Percentiles rank a stretch among this genome's conserved stretches.
Conservation (phyloP, 2,113 vertebrate species). For the Cyprinodon variegatus region DNA sequence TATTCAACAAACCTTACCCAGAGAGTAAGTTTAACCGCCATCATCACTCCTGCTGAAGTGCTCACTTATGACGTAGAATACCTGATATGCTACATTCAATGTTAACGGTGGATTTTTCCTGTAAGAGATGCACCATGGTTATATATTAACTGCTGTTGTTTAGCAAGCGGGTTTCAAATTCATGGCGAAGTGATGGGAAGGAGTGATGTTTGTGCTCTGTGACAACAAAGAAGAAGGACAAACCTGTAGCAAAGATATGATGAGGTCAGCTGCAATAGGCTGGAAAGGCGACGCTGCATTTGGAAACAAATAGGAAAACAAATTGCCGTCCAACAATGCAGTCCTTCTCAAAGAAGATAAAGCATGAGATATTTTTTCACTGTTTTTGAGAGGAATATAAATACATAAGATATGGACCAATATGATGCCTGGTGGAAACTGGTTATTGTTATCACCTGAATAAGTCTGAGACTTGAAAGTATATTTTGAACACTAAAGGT, state of each 20-base stretch:
- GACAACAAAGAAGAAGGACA: constrained; percentile 31
- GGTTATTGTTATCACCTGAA: background rate
- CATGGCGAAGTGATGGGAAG: constrained; percentile 2
- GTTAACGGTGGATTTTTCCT: background rate
- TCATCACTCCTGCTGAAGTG: background rate
- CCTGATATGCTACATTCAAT: background rate
- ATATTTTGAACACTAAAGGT: background rate
- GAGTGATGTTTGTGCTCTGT: constrained; percentile 16
- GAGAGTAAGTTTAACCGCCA: constrained; percentile 3
- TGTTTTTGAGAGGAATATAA: background rate
- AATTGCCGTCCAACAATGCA: constrained; percentile 35
- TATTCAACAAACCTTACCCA: constrained; percentile 38
- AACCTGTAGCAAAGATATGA: constrained; percentile 31
- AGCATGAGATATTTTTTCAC: background rate
- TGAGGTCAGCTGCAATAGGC: constrained; percentile 13
- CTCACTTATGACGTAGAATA: background rate
- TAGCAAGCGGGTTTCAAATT: background rate
- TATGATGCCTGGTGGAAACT: background rate
- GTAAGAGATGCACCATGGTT: background rate
- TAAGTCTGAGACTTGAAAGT: background rate
- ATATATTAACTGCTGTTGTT: background rate
- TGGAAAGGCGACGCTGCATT: constrained; percentile 26
- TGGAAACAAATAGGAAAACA: constrained; percentile 55
- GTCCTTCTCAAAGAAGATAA: constrained; percentile 17
- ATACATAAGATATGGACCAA: background rate